phyloP scores from a whole-genome alignment of 2,113 vertebrate genomes.

The Stegastes partitus region DNA sequence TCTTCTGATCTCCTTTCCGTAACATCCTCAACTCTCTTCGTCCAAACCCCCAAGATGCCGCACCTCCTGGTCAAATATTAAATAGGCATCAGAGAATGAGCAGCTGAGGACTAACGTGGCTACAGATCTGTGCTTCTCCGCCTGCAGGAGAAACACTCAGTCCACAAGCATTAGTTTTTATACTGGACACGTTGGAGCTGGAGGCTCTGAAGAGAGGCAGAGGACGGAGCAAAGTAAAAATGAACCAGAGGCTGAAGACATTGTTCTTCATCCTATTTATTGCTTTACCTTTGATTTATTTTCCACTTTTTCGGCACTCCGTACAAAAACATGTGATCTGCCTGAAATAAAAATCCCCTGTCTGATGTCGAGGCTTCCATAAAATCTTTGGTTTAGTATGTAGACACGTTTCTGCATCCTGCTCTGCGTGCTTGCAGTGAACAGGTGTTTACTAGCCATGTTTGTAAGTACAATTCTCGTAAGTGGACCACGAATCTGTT shows the following conservation, averaged over 20 bases:
- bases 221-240: slow-evolving; percentile 4
- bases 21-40: background rate
- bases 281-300: background rate
- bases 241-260: slow-evolving; percentile 26
- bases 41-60: background rate
- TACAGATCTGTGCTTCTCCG: slow-evolving; percentile 31
- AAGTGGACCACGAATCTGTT: background rate
- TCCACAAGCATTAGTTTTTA: slow-evolving; percentile 46
- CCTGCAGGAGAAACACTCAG: slow-evolving; percentile 30
- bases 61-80: slow-evolving; percentile 44
- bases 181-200: slow-evolving; percentile 35
- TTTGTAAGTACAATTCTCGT: background rate
- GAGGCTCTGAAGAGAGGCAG: slow-evolving; percentile 26
- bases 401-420: background rate
- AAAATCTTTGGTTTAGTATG: background rate
- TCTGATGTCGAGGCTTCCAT: background rate
- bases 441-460: background rate
- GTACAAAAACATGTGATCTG: no score
- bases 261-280: slow-evolving; percentile 4
- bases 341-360: no score
- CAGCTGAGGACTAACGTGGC: slow-evolving; percentile 13
- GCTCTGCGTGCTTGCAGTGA: slow-evolving; percentile 1
- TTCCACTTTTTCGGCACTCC: background rate
- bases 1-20: slow-evolving; percentile 15
- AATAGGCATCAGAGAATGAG: slow-evolving; percentile 40